A percentile compares a stretch with the other conserved stretches of the same genome.
phyloP scores from a whole-genome alignment of 2,888 invertebrate species.

The Andrena fulva region DNA sequence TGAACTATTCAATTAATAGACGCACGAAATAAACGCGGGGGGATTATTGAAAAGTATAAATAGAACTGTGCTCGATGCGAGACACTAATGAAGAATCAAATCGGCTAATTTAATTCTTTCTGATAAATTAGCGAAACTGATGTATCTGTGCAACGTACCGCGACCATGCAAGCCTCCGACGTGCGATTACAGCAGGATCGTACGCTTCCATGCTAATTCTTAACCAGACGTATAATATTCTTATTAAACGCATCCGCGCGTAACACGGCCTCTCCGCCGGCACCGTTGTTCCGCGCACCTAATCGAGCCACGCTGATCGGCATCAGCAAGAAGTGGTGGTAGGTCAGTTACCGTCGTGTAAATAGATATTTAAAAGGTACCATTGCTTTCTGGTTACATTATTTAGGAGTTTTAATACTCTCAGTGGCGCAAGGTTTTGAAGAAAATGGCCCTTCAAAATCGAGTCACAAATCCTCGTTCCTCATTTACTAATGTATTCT shows the following conservation, averaged over 20 bases:
- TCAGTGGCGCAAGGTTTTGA: too few species aligned
- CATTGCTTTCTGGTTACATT: background rate
- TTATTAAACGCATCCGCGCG: constrained; percentile 49
- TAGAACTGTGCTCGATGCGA: background rate
- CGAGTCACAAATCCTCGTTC: too few species aligned
- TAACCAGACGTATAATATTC: constrained; percentile 58
- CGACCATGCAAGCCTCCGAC: constrained; percentile 16
- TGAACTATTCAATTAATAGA: too few species aligned
- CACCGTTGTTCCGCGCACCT: constrained; percentile 43
- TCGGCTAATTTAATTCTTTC: constrained; percentile 19
- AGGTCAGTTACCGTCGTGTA: background rate
- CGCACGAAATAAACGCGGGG: background rate
- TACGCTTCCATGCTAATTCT: constrained; percentile 42
- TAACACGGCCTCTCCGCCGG: constrained; percentile 28
- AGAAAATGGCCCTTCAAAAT: too few species aligned
- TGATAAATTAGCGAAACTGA: constrained; percentile 18
- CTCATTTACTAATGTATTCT: too few species aligned
- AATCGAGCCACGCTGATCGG: constrained; percentile 48
- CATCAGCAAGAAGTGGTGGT: constrained; percentile 9
- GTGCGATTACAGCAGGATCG: constrained; percentile 12
- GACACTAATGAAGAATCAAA: background rate
- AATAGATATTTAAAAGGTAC: background rate
- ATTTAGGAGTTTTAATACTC: too few species aligned
- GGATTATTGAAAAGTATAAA: background rate
- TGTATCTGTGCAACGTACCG: constrained; percentile 9